Evolutionary conservation across 2,797 vertebrate genomes (phyloP).

Genomic region (Melanotaenia boesemani): DNA sequence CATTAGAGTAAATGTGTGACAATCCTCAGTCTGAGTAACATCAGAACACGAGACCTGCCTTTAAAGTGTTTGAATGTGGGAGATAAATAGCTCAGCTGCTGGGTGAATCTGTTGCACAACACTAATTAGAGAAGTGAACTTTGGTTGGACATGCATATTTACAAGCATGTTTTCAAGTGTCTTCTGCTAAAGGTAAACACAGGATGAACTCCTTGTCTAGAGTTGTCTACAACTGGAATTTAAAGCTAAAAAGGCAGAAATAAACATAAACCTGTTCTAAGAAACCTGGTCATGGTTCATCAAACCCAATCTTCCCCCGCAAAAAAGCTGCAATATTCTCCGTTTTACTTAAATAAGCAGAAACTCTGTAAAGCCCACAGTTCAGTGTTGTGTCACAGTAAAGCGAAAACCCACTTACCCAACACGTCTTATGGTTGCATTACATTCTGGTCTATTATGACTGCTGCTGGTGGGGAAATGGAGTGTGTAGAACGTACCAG

Average conservation of each 20-base stretch:
- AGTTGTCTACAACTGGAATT: no score
- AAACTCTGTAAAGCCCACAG: constrained; percentile 1
- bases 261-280: neutral
- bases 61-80: neutral
- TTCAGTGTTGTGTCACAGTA: constrained; percentile 25
- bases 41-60: neutral
- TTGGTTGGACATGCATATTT: constrained; percentile 13
- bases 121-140: constrained; percentile 6
- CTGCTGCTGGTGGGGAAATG: constrained; percentile 28
- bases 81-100: neutral
- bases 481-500: no score
- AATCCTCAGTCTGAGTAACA: no score
- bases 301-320: neutral
- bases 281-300: neutral
- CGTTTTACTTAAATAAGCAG: constrained; percentile 29
- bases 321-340: neutral
- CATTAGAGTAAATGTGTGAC: no score
- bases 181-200: no score
- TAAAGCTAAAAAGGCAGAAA: neutral
- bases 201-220: no score
- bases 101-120: neutral
- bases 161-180: neutral
- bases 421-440: constrained; percentile 46
- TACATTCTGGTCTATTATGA: constrained; percentile 29
- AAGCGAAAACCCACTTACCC: constrained; percentile 41